A percentile compares a stretch with the other conserved stretches of the same genome.
phyloP scores from a whole-genome alignment of 2,888 invertebrate species.

The Drosophila paranaensis region DNA sequence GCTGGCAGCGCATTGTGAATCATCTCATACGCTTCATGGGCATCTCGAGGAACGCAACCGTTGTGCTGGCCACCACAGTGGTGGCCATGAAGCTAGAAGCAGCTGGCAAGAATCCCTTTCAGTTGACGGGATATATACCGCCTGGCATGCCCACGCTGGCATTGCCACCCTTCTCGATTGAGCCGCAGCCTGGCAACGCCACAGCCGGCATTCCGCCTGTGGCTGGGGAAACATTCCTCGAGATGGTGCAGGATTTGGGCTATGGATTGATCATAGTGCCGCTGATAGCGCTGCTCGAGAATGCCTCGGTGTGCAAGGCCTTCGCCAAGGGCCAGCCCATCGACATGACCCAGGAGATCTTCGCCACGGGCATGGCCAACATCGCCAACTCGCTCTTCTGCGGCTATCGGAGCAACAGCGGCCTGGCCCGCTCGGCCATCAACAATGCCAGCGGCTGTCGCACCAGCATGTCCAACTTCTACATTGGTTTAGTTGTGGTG shows the following conservation, averaged over 20 bases:
- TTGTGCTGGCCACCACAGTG: constrained; percentile 89
- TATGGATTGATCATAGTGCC: constrained; percentile 94
- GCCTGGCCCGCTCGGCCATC: constrained; percentile 92
- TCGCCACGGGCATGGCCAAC: constrained; percentile 91
- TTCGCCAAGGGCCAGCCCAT: constrained; percentile 90
- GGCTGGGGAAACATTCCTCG: constrained; percentile 85
- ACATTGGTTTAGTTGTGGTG: constrained; percentile 92
- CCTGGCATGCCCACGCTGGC: constrained; percentile 89
- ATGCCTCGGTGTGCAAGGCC: constrained; percentile 89
- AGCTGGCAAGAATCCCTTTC: constrained; percentile 85
- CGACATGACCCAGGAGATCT: constrained; percentile 95
- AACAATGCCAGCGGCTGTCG: constrained; percentile 94
- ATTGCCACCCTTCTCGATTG: constrained; percentile 89
- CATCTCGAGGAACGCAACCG: constrained; percentile 92
- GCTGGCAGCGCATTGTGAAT: constrained; percentile 87
- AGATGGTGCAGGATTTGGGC: constrained; percentile 92
- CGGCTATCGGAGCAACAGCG: constrained; percentile 92
- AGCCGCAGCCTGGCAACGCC: constrained; percentile 74
- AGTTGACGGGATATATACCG: constrained; percentile 90
- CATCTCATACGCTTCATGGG: constrained; percentile 90
- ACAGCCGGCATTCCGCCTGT: constrained; percentile 68
- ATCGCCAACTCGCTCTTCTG: constrained; percentile 93
- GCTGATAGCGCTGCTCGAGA: constrained; percentile 93
- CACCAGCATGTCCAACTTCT: constrained; percentile 92
- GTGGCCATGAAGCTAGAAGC: constrained; percentile 88